Conservation (phyloP, 2,113 vertebrate species). For the Syngnathus typhle region DNA sequence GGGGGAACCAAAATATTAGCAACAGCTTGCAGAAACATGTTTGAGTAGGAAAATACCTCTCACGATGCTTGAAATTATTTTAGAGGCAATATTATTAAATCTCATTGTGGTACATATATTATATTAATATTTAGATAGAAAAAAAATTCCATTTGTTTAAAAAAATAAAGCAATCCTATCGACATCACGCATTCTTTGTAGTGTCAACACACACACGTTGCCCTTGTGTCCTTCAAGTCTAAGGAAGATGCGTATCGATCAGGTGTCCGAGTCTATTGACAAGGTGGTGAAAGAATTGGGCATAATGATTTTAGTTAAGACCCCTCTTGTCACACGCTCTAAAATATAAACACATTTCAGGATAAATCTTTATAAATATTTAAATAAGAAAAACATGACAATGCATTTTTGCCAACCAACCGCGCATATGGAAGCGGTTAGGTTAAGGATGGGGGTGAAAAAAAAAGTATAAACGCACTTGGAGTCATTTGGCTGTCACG, state of each 20-base stretch:
- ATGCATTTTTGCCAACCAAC: background rate
- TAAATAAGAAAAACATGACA: background rate
- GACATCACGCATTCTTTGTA: background rate
- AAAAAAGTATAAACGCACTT: slow-evolving; percentile 37
- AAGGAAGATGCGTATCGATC: slow-evolving; percentile 37
- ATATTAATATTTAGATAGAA: slow-evolving; percentile 16
- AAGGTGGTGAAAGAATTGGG: slow-evolving; percentile 25
- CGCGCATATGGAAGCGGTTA: slow-evolving; percentile 51
- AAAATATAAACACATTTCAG: background rate
- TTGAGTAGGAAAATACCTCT: background rate
- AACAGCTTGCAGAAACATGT: background rate
- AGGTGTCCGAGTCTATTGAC: slow-evolving; percentile 29
- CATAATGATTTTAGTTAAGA: slow-evolving; percentile 47
- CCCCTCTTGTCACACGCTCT: slow-evolving; percentile 5
- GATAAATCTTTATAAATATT: background rate
- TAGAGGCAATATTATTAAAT: background rate
- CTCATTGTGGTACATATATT: slow-evolving; percentile 1
- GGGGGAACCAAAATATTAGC: background rate
- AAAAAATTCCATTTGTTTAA: background rate
- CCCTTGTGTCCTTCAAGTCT: slow-evolving; percentile 40
- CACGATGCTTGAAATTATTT: background rate
- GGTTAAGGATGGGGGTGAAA: slow-evolving; percentile 17
- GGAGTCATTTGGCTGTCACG: slow-evolving; percentile 59
- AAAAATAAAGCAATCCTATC: background rate
- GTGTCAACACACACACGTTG: background rate